Conservation (phyloP, 2,888 invertebrate genomes). For the Pseudolycoriella hygida region DNA sequence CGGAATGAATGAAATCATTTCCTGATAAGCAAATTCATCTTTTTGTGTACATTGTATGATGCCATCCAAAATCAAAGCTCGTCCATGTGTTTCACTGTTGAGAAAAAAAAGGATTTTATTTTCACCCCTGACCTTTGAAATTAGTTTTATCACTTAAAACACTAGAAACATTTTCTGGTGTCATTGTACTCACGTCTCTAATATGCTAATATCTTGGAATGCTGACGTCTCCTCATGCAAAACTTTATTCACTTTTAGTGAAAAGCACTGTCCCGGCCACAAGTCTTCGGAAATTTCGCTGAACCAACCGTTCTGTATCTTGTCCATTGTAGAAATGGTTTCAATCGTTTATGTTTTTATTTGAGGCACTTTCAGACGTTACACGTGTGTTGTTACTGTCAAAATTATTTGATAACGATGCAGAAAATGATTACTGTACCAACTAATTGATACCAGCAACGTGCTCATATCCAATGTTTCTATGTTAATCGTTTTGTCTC, state of each 20-base stretch:
- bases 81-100: conserved; percentile 45
- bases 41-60: conserved; percentile 92
- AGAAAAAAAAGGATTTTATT: background rate
- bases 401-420: too few relatives aligned
- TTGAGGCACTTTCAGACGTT: too few relatives aligned
- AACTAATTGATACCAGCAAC: too few relatives aligned
- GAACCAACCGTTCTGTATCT: conserved; percentile 73
- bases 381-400: too few relatives aligned
- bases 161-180: background rate
- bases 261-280: conserved; percentile 83
- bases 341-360: too few relatives aligned
- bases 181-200: conserved; percentile 47
- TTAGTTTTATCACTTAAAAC: background rate
- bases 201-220: conserved; percentile 70
- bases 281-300: conserved; percentile 74
- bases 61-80: conserved; percentile 78
- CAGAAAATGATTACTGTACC: too few relatives aligned
- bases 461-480: too few relatives aligned
- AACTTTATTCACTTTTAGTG: conserved; percentile 64
- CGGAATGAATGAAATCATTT: conserved; percentile 93
- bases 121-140: background rate
- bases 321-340: conserved; percentile 36
- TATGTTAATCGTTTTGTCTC: too few relatives aligned
- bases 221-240: conserved; percentile 61
- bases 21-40: conserved; percentile 96